Evolutionary conservation across 2,797 vertebrate genomes (phyloP).

Genomic region (Diplodus puntazzo): DNA sequence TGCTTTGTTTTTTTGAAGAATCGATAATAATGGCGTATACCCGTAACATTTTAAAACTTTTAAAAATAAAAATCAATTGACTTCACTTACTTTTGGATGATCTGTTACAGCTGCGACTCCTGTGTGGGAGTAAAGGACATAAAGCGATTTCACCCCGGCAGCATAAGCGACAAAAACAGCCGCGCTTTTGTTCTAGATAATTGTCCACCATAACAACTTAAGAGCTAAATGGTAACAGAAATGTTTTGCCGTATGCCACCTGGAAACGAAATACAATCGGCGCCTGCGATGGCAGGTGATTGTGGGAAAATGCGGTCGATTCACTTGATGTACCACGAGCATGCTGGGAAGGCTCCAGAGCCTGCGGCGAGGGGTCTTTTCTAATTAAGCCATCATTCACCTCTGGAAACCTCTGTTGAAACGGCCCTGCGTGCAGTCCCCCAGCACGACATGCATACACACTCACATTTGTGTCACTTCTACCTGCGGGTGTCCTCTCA

Average conservation of each 20-base stretch:
- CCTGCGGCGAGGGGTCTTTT: constrained; percentile 47
- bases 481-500: constrained; percentile 30
- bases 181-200: constrained; percentile 33
- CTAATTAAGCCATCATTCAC: constrained; percentile 74
- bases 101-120: background rate
- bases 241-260: background rate
- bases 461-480: constrained; percentile 26
- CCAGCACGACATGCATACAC: constrained; percentile 19
- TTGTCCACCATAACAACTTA: constrained; percentile 30
- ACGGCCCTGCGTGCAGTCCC: constrained; percentile 25
- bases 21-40: background rate
- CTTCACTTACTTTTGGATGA: background rate
- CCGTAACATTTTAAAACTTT: background rate
- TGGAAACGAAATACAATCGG: constrained; percentile 52
- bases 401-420: constrained; percentile 62
- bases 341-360: constrained; percentile 51
- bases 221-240: constrained; percentile 16
- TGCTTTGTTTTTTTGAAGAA: background rate
- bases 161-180: constrained; percentile 14
- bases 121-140: constrained; percentile 6
- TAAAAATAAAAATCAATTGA: background rate
- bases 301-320: constrained; percentile 35
- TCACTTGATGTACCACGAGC: constrained; percentile 42
- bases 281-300: constrained; percentile 35
- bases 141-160: background rate